Evolutionary conservation across 2,888 invertebrate genomes (phyloP), one percentile per base, ranked within the genome.

Genomic region (Microchrysa polita): DNA sequence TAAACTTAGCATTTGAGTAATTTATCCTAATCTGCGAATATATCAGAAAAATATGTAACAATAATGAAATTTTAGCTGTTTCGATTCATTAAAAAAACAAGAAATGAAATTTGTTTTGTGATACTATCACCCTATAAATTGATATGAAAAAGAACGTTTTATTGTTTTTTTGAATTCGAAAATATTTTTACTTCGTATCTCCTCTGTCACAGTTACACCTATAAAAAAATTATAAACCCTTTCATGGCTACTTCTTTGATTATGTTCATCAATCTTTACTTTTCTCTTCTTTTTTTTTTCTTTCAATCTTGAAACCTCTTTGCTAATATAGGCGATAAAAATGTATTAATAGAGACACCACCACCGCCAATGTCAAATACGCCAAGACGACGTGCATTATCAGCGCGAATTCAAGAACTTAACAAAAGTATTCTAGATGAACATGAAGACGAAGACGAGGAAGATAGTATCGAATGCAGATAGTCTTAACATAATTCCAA

Each of bases 271-370:
- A 67, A 18, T 23, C 27, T 16, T 52, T 42, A 16, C 42, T 20
- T 57, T 20, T 40, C 55, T 40, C 40, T 69, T 40, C 55, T 40
- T 57, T 57, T 12, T n/a, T 34, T 1, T 67, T 20, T 57, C 18
- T 48, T 42, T 42, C 55, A 40, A 42, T 69, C 69, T 69, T 65
- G 48, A 69, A n/a, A 69, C 69, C n/a, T 48, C 16, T 48, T 40
- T 57, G 55, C n/a, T n/a, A 16, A 57, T 55, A 59, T 48, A 91
- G 92, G 92, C 90, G 92, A 92, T 88, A 92, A 92, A 88, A 90
- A 91, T 88, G 91, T 90, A 86, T 89, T 92, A 86, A 91, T 91
- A 88, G 90, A 89, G 88, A 91, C 90, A 87, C 90, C 90, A 86
- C 91, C 91, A 87, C 83, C 84, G 74, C 83, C 83, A 75, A 83